phyloP scores from a whole-genome alignment of 2,888 invertebrate genomes.

The Ceriagrion tenellum region DNA sequence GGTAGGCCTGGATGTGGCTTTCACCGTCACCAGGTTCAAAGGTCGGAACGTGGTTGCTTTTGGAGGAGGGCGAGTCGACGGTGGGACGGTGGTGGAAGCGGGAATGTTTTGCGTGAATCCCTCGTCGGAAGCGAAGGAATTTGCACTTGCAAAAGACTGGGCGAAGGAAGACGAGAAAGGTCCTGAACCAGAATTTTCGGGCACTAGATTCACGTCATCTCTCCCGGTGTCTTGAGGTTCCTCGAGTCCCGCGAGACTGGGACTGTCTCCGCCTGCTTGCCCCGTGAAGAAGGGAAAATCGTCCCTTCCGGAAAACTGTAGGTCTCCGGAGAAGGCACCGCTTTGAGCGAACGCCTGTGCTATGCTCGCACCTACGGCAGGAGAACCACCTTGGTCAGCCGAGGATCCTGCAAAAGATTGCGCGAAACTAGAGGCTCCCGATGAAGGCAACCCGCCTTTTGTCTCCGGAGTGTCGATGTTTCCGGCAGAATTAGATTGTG shows the following conservation, averaged over 20 bases:
- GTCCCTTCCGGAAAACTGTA: background rate
- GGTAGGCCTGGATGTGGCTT: background rate
- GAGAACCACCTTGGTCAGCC: background rate
- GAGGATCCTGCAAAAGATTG: background rate
- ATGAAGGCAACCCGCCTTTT: background rate
- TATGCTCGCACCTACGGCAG: background rate
- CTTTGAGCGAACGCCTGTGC: background rate
- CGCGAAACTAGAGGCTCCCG: background rate
- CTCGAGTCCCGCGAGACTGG: background rate
- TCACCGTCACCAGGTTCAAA: background rate
- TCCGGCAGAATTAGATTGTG: background rate
- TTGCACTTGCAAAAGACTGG: background rate
- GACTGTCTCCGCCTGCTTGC: background rate
- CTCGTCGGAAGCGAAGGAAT: background rate
- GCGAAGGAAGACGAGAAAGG: background rate
- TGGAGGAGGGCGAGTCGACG: background rate
- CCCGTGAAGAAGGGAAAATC: background rate
- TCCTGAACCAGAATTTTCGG: background rate
- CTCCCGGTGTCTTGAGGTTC: background rate
- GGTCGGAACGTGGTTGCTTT: background rate
- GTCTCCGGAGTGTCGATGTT: background rate
- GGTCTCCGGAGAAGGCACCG: background rate
- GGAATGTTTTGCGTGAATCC: background rate
- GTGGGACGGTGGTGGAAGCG: background rate
- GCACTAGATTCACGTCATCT: background rate